Percentiles rank a stretch among this genome's conserved stretches.
phyloP scores from a whole-genome alignment of 1,140 invertebrate genomes.

The Magallana gigas region DNA sequence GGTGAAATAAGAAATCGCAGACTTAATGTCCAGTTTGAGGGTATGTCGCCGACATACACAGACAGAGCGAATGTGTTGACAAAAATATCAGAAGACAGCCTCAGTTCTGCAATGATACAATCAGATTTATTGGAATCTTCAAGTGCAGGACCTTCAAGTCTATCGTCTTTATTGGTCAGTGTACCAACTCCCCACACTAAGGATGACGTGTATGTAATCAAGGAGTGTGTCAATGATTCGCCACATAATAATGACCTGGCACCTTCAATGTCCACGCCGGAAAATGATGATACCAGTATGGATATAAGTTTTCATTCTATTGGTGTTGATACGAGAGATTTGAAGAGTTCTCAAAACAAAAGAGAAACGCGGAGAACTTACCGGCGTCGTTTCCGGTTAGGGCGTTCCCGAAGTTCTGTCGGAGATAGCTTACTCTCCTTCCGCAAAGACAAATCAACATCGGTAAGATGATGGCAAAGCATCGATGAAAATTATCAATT shows the following conservation, averaged over 20 bases:
- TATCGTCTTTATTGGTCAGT: background rate
- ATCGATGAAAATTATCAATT: background rate
- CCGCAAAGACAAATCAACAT: background rate
- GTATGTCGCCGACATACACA: background rate
- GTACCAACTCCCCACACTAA: background rate
- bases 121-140: background rate
- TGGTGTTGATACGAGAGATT: background rate
- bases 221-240: background rate
- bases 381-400: background rate
- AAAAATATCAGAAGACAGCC: background rate
- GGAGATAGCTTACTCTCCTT: background rate
- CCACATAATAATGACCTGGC: background rate
- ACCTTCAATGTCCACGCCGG: background rate
- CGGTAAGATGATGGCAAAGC: background rate
- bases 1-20: conserved; percentile 18
- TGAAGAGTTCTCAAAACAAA: background rate
- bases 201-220: background rate
- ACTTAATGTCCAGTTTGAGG: conserved; percentile 19
- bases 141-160: background rate
- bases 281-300: background rate
- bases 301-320: background rate
- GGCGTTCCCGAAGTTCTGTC: conserved; percentile 11
- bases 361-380: background rate
- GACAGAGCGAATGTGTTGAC: background rate
- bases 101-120: background rate